Percentiles rank a stretch among this genome's conserved stretches.
Evolutionary conservation across 1,140 invertebrate genomes (phyloP).

Genomic region (Neodiprion fabricii): DNA sequence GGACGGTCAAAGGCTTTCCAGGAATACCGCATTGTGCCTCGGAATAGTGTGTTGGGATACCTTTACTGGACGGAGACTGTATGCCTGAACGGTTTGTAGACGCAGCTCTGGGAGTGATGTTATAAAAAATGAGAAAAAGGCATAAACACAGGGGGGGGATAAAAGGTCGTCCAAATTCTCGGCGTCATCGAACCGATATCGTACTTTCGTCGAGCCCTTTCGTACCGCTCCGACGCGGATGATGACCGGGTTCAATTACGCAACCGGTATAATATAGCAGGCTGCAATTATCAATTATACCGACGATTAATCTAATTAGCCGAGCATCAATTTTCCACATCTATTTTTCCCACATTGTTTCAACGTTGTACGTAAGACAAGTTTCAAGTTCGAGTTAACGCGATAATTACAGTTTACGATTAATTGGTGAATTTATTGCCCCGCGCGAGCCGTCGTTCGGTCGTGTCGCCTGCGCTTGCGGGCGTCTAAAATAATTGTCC

Average conservation of each 20-base stretch:
- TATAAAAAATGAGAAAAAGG: too few species aligned
- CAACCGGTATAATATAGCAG: not conserved
- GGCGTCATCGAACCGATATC: not conserved
- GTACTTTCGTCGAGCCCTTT: not conserved
- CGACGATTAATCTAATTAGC: constrained; percentile 7
- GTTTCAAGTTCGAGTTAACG: constrained; percentile 5
- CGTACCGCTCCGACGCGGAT: not conserved
- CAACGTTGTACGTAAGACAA: not conserved
- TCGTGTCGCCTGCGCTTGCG: not conserved
- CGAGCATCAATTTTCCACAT: not conserved
- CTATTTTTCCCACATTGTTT: not conserved
- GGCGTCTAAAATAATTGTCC: not conserved
- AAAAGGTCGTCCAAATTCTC: not conserved
- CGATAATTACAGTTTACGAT: not conserved
- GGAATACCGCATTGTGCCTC: not conserved
- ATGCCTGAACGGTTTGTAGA: too few species aligned
- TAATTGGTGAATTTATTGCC: not conserved
- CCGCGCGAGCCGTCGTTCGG: not conserved
- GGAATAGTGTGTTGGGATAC: not conserved
- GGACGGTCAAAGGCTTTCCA: not conserved
- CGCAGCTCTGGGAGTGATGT: too few species aligned
- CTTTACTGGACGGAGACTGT: too few species aligned
- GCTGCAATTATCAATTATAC: not conserved
- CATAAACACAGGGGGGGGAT: not conserved
- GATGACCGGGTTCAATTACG: not conserved